Evolutionary conservation across 1,140 invertebrate genomes (phyloP), one percentile per base, ranked within the genome.

Genomic region (Drosophila auraria): DNA sequence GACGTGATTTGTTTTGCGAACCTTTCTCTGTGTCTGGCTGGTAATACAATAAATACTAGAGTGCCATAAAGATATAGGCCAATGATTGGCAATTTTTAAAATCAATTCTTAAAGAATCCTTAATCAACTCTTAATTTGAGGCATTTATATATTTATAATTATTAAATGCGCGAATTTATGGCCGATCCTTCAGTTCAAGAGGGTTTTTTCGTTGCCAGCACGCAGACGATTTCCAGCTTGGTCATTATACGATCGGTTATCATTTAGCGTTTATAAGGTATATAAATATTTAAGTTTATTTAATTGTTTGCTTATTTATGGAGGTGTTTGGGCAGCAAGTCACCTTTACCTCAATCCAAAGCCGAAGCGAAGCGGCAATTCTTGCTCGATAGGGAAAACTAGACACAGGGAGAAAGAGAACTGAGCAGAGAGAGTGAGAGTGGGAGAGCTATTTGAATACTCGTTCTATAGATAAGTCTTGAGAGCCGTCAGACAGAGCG

Each of bases 401-500:
- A 42, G 40, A 71, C 36, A 50, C 58, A 57, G 51, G 42, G 25
- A 56, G 40, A 44, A 33, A 56, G 36, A 23, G 23, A 49, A 61
- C 9, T 23, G 25, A 50, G 30, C 20, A 60, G 73, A 62, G 62
- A 47, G 66, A 11, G 66, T n/a, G 40, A 40, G 63, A 40, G 49
- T 17, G 53, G 9, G 56, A 62, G 53, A 69, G 61, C 58, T 51
- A 84, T 89, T 83, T 78, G 51, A 89, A 83, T 83, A 81, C 45
- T 64, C 66, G 58, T 57, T 78, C 68, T 53, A 74, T 73, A 82
- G 84, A 89, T 90, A 86, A 90, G 73, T 89, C 72, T 66, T 77
- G 53, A 57, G 66, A 64, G 65, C 62, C 63, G 82, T 82, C 87
- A 63, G 80, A 82, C 79, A 71, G 68, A 86, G 82, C 82, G 86